A percentile compares a stretch with the other conserved stretches of the same genome.
phyloP scores from a whole-genome alignment of 2,888 invertebrate species.

The Ecliptopera silaceata region DNA sequence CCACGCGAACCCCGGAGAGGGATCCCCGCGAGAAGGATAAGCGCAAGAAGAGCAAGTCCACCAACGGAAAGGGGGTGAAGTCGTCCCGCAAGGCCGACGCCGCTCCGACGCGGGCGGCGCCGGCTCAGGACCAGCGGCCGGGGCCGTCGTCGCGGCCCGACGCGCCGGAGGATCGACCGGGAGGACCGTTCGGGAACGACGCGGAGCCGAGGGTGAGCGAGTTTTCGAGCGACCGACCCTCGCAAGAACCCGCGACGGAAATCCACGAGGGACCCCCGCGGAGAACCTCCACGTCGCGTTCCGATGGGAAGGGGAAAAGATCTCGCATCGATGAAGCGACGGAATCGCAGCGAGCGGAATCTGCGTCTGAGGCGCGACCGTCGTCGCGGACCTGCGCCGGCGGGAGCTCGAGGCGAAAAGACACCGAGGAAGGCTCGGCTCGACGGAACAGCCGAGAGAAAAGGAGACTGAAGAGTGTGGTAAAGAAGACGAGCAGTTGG shows the following conservation, averaged over 20 bases:
- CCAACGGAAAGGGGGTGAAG: conserved; percentile 34
- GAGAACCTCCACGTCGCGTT: conserved; percentile 2
- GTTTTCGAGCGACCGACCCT: background rate
- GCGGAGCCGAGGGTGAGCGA: background rate
- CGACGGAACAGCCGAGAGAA: conserved; percentile 49
- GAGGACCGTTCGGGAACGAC: background rate
- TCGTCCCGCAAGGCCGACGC: conserved; percentile 12
- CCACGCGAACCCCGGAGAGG: conserved; percentile 4
- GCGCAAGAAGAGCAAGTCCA: conserved; percentile 28
- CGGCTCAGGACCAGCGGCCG: conserved; percentile 3
- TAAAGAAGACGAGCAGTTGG: conserved; percentile 56
- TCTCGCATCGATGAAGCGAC: conserved; percentile 1
- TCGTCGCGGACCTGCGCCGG: background rate
- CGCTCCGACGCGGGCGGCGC: background rate
- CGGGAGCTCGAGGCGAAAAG: conserved; percentile 9
- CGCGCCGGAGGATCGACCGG: background rate
- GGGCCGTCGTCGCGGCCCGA: conserved; percentile 5
- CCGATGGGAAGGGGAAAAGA: background rate
- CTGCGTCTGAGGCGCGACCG: background rate
- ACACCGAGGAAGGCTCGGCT: background rate
- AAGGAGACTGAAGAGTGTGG: conserved; percentile 73
- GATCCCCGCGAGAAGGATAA: conserved; percentile 7
- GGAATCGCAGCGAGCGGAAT: background rate
- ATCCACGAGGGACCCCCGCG: conserved; percentile 6
- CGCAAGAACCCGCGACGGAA: background rate